These are phyloP conservation scores for Phodopus roborovskii DNA, from an alignment of 2,113 vertebrate genomes.

Conservation along the genomic window DNA sequence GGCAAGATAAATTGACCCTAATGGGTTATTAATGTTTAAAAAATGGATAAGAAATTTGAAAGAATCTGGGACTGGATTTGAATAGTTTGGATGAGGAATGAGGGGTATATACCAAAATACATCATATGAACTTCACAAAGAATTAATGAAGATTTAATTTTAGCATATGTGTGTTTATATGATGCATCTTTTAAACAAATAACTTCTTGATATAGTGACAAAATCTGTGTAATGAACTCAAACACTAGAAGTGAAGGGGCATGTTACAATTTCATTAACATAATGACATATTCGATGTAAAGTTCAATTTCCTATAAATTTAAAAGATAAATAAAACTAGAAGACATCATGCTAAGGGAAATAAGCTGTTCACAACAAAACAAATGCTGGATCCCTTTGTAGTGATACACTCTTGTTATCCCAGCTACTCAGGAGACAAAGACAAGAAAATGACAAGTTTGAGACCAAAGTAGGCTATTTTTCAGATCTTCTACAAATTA, in stretches of 20 bases:
- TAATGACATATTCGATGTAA: background rate
- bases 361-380: background rate
- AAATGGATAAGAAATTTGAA: background rate
- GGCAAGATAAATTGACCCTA: fast-evolving
- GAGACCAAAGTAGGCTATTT: background rate
- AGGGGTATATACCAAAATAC: background rate
- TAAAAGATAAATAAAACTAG: background rate
- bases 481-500: background rate
- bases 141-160: background rate
- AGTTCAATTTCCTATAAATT: background rate
- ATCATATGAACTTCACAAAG: background rate
- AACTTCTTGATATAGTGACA: background rate
- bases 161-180: background rate
- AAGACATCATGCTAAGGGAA: background rate
- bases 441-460: background rate
- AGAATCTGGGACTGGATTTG: background rate
- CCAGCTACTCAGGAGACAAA: background rate
- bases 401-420: background rate
- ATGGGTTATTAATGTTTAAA: background rate
- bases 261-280: background rate
- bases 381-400: background rate
- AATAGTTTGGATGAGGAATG: background rate
- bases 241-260: background rate
- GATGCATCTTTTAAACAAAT: background rate
- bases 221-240: background rate